These are phyloP conservation scores for Zeuzera pyrina DNA, from an alignment of 2,888 invertebrate species.

Conservation along the genomic window DNA sequence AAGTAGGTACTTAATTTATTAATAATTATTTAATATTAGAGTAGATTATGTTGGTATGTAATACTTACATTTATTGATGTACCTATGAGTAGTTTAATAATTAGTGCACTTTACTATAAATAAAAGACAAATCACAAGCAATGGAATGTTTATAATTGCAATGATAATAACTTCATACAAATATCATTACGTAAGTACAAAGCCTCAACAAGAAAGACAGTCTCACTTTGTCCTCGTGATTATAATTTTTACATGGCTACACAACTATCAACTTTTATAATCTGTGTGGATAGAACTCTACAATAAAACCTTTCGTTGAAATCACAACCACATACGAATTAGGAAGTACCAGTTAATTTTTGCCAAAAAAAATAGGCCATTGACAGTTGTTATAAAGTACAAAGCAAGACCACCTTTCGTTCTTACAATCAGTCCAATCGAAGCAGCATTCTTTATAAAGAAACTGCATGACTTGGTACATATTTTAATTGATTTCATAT, in stretches of 20 bases:
- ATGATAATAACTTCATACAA: constrained; percentile 52
- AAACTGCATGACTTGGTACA: constrained; percentile 39
- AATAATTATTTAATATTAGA: no score
- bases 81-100: no score
- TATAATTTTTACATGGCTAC: no score
- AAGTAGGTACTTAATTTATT: no score
- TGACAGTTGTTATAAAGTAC: constrained; percentile 8
- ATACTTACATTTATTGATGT: no score
- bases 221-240: constrained; percentile 33
- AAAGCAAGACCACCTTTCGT: constrained; percentile 40
- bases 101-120: constrained; percentile 20
- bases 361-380: constrained; percentile 9
- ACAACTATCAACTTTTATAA: constrained; percentile 12
- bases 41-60: no score
- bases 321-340: constrained; percentile 31
- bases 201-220: constrained; percentile 33
- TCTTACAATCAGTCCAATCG: constrained; percentile 25
- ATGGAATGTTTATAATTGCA: constrained; percentile 70
- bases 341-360: constrained; percentile 1
- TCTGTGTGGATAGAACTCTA: constrained; percentile 22
- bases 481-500: constrained; percentile 35
- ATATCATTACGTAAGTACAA: constrained; percentile 42
- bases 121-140: constrained; percentile 60
- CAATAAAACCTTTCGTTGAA: constrained; percentile 31
- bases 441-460: constrained; percentile 43